Percentiles rank a stretch among this genome's conserved stretches.
phyloP scores from a whole-genome alignment of 2,888 invertebrate species.

The Orthonychiurus folsomi region DNA sequence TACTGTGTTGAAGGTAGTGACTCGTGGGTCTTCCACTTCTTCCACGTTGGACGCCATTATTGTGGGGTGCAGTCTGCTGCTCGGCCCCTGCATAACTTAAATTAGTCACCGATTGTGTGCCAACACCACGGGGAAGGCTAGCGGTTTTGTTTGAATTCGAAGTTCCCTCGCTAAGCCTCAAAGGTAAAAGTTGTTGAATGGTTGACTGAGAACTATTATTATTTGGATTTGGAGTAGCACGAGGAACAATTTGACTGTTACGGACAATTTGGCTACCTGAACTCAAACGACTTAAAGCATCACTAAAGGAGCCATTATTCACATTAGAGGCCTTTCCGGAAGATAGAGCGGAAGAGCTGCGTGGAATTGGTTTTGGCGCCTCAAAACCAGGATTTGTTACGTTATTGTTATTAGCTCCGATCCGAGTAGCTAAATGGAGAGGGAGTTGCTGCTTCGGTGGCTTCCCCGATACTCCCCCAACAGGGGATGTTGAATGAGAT shows the following conservation, averaged over 20 bases:
- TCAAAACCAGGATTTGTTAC: conserved; percentile 12
- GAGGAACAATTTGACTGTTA: neutral
- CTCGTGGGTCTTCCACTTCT: conserved; percentile 21
- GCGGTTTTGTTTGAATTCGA: conserved; percentile 28
- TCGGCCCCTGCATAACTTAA: conserved; percentile 14
- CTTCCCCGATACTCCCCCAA: conserved; percentile 36
- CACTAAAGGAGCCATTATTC: neutral
- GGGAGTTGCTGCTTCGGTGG: conserved; percentile 77
- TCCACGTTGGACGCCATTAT: conserved; percentile 12
- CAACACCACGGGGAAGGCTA: conserved; percentile 37
- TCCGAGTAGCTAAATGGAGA: conserved; percentile 64
- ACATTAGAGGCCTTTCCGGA: neutral
- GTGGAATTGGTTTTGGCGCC: conserved; percentile 28
- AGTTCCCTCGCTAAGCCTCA: conserved; percentile 36
- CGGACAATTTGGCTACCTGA: neutral
- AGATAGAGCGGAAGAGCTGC: conserved; percentile 5
- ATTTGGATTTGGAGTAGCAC: conserved; percentile 7
- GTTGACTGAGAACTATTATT: conserved; percentile 18
- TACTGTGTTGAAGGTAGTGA: conserved; percentile 28
- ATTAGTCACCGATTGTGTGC: conserved; percentile 34
- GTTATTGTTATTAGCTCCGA: conserved; percentile 14
- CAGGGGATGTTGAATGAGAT: neutral
- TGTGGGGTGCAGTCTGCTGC: neutral
- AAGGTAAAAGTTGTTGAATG: conserved; percentile 38
- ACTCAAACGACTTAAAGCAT: conserved; percentile 17